Conservation (phyloP, 2,888 invertebrate genomes). For the Coenonympha glycerion region DNA sequence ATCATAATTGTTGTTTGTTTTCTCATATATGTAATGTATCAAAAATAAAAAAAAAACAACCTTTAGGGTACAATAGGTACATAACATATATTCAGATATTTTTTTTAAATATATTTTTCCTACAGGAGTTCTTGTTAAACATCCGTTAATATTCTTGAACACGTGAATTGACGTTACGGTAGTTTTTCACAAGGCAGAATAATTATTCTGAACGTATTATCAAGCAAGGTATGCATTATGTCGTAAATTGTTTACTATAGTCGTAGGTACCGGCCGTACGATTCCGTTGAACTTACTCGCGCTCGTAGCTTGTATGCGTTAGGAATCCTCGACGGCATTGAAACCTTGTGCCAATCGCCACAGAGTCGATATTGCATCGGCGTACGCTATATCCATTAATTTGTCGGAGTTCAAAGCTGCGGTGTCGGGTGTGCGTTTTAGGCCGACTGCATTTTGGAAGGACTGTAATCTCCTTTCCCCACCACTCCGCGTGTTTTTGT, state of each 20-base stretch:
- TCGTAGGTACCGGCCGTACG: constrained; percentile 40
- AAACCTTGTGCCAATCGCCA: constrained; percentile 37
- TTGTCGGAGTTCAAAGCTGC: constrained; percentile 53
- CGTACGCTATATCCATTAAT: constrained; percentile 34
- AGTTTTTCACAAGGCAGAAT: constrained; percentile 29
- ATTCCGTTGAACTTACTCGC: constrained; percentile 59
- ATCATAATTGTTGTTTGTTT: no score
- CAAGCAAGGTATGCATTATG: constrained; percentile 56
- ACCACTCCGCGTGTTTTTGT: constrained; percentile 59
- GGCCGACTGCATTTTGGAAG: constrained; percentile 67
- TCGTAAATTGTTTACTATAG: constrained; percentile 66
- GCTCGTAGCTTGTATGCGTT: constrained; percentile 51
- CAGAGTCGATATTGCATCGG: constrained; percentile 42
- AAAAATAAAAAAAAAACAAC: no score
- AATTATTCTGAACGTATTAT: constrained; percentile 46
- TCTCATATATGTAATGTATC: no score
- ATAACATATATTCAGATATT: no score
- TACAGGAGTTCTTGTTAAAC: no score
- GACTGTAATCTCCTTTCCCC: constrained; percentile 60
- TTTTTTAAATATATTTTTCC: no score
- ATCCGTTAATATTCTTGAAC: no score
- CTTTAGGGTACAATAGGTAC: no score
- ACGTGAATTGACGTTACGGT: neutral
- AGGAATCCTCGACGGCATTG: constrained; percentile 26
- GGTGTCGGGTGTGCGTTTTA: constrained; percentile 58